These are phyloP conservation scores for Lepidurus apus DNA, from an alignment of 1,140 invertebrate genomes.

Conservation along the genomic window DNA sequence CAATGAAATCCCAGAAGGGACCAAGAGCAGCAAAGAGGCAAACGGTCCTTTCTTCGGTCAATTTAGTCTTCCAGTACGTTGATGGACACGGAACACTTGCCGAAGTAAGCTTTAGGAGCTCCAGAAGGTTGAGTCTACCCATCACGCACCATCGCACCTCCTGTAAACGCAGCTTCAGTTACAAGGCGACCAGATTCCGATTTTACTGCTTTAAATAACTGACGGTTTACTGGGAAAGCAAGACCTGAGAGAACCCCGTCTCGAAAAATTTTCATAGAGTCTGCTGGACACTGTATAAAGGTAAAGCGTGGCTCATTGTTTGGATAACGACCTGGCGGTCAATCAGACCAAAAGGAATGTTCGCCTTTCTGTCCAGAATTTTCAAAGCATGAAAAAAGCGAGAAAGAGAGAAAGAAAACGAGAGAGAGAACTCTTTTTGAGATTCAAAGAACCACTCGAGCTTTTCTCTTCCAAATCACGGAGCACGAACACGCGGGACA, in stretches of 20 bases:
- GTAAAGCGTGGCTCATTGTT: slow-evolving; percentile 21
- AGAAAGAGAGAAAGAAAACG: neutral
- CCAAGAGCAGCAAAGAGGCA: no score
- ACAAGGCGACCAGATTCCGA: neutral
- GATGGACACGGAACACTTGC: neutral
- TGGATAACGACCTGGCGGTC: neutral
- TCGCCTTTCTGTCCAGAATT: neutral
- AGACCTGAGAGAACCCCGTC: neutral
- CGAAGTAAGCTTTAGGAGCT: neutral
- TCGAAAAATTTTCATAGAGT: neutral
- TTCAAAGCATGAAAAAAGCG: no score
- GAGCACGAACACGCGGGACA: neutral
- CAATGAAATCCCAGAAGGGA: no score
- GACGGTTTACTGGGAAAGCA: neutral
- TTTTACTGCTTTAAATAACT: neutral
- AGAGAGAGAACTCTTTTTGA: neutral
- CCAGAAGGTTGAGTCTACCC: neutral
- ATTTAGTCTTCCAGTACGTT: neutral
- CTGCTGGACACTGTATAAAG: neutral
- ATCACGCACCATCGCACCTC: neutral
- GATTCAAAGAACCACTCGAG: slow-evolving; percentile 12
- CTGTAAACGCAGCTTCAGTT: neutral
- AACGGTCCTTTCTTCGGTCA: no score
- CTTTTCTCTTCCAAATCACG: slow-evolving; percentile 6
- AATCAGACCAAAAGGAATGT: neutral